Percentiles rank a stretch among this genome's conserved stretches.
phyloP scores from a whole-genome alignment of 2,113 vertebrate species.

The Telmatochromis sp. region DNA sequence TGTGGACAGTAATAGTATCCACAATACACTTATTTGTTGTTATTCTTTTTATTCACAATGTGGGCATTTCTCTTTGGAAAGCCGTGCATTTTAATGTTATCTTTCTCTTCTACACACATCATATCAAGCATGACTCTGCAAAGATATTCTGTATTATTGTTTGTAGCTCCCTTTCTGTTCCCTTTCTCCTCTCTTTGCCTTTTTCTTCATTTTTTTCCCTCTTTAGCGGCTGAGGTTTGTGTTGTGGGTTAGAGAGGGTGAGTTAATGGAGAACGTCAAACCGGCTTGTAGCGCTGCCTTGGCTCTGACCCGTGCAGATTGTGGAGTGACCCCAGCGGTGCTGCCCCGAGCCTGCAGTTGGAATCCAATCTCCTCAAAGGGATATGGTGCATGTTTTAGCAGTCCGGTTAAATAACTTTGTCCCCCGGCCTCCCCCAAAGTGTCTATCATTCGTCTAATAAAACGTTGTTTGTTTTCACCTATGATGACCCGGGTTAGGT shows the following conservation, averaged over 20 bases:
- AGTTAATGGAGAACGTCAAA: slow-evolving; percentile 68
- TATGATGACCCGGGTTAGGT: slow-evolving; percentile 14
- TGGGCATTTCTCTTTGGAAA: neutral
- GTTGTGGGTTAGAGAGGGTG: slow-evolving; percentile 24
- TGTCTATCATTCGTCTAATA: slow-evolving; percentile 50
- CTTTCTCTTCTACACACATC: neutral
- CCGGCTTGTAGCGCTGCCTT: slow-evolving; percentile 47
- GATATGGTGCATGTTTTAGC: slow-evolving; percentile 62
- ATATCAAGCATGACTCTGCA: neutral
- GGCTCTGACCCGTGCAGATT: slow-evolving; percentile 67
- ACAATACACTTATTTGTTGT: neutral
- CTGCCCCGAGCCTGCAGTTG: slow-evolving; percentile 40
- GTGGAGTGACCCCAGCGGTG: slow-evolving; percentile 53
- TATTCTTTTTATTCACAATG: neutral
- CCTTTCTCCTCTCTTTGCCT: neutral
- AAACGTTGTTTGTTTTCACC: slow-evolving; percentile 49
- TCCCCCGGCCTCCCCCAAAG: neutral
- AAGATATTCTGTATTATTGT: neutral
- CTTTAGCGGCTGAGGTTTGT: slow-evolving; percentile 35
- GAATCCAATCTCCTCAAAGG: slow-evolving; percentile 67
- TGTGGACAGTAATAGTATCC: neutral
- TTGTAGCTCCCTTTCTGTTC: neutral
- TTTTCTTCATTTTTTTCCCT: neutral
- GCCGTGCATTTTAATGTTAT: neutral
- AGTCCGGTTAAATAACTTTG: slow-evolving; percentile 51